Evolutionary conservation across 2,797 vertebrate species (phyloP).

Genomic region (Anolis apletophallus): DNA sequence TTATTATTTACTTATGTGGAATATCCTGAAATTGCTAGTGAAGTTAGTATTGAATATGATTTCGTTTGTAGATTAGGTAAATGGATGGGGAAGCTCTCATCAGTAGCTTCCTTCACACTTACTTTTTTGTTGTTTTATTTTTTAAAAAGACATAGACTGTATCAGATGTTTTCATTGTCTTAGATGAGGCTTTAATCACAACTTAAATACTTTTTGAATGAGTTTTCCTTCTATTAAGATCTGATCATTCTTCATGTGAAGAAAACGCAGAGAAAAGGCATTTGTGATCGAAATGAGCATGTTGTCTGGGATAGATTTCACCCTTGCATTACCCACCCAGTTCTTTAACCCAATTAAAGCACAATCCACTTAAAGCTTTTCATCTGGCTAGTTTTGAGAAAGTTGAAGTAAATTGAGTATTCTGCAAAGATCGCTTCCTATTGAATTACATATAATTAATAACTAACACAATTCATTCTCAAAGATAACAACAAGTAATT

Average conservation of each 20-base stretch:
- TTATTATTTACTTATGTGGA: conserved; percentile 70
- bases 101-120: not conserved
- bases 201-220: not conserved
- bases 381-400: not conserved
- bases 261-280: not conserved
- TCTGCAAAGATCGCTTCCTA: not conserved
- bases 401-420: not conserved
- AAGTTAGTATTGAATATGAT: conserved; percentile 49
- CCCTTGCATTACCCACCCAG: not conserved
- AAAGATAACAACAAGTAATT: no score
- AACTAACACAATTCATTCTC: no score
- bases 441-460: no score
- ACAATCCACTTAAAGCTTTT: not conserved
- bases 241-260: not conserved
- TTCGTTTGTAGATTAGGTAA: conserved; percentile 54
- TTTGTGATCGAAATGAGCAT: not conserved
- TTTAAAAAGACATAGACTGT: conserved; percentile 15
- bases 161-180: conserved; percentile 7
- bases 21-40: conserved; percentile 63
- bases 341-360: not conserved
- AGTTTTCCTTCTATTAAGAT: not conserved
- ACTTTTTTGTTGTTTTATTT: not conserved
- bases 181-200: not conserved
- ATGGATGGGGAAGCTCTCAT: not conserved
- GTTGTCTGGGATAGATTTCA: not conserved